phyloP scores from a whole-genome alignment of 2,888 invertebrate species.

The Entomobrya multifasciata region DNA sequence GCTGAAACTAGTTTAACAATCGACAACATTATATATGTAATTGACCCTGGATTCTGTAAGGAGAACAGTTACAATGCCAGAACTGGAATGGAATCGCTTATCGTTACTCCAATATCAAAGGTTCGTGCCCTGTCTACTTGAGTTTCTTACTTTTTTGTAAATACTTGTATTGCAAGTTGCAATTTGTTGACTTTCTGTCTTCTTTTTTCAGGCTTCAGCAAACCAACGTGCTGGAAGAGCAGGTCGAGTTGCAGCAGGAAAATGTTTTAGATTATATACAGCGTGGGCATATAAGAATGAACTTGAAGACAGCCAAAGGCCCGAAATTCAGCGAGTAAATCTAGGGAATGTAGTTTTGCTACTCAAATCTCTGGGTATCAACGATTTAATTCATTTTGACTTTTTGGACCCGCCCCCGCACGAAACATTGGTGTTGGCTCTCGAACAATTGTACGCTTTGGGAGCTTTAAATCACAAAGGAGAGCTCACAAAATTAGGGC shows the following conservation, averaged over 20 bases:
- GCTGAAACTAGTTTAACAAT: constrained; percentile 82
- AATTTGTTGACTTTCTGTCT: too few species aligned
- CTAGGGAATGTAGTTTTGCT: constrained; percentile 82
- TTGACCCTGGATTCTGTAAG: constrained; percentile 81
- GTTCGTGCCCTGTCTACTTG: constrained; percentile 3
- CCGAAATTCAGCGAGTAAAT: constrained; percentile 87
- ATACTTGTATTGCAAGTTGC: neutral
- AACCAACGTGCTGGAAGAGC: constrained; percentile 82
- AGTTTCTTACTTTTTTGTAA: constrained; percentile 83
- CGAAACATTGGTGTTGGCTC: constrained; percentile 97
- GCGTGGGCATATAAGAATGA: constrained; percentile 80
- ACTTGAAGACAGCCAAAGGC: constrained; percentile 83
- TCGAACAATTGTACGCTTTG: constrained; percentile 97
- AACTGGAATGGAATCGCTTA: constrained; percentile 63
- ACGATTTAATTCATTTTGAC: constrained; percentile 96
- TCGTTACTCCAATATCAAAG: constrained; percentile 92
- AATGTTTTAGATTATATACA: constrained; percentile 81
- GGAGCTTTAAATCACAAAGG: constrained; percentile 93
- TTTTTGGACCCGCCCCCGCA: constrained; percentile 99
- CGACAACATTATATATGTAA: constrained; percentile 81
- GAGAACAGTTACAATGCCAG: constrained; percentile 81
- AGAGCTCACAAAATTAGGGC: constrained; percentile 89
- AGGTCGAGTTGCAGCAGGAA: constrained; percentile 81
- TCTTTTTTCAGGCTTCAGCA: constrained; percentile 77
- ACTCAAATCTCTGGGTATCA: constrained; percentile 99